A percentile compares a stretch with the other conserved stretches of the same genome.
phyloP scores from a whole-genome alignment of 37 sponge, comb jelly and placozoan genomes.

The Dysidea cf. avara region DNA sequence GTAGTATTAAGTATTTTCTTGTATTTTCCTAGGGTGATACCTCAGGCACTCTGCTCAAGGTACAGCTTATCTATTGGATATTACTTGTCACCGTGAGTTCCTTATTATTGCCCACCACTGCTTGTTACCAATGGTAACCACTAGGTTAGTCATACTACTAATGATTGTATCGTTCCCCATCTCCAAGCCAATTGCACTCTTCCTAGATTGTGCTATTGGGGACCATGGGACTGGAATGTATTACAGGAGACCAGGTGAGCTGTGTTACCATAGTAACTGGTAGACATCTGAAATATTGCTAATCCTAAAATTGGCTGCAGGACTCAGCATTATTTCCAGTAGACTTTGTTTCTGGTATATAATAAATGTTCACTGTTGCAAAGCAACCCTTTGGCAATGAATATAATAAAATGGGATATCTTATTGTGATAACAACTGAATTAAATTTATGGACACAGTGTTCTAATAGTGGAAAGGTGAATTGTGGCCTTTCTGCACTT shows the following conservation, averaged over 20 bases:
- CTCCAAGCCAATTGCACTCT: slow-evolving; percentile 67
- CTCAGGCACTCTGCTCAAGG: slow-evolving; percentile 83
- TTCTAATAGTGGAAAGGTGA: too few relatives aligned
- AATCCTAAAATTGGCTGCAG: too few relatives aligned
- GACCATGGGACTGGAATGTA: slow-evolving; percentile 68
- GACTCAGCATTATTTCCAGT: too few relatives aligned
- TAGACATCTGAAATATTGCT: too few relatives aligned
- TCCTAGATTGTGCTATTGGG: slow-evolving; percentile 72
- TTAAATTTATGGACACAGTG: too few relatives aligned
- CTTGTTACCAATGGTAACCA: neutral
- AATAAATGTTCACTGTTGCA: too few relatives aligned
- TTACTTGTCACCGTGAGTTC: slow-evolving; percentile 77
- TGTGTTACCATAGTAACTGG: too few relatives aligned
- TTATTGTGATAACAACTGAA: too few relatives aligned
- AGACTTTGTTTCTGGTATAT: too few relatives aligned
- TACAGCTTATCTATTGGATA: slow-evolving; percentile 89
- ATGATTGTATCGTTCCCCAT: slow-evolving; percentile 63
- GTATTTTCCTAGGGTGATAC: slow-evolving; percentile 52
- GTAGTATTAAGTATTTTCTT: neutral
- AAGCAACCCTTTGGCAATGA: too few relatives aligned
- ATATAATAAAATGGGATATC: too few relatives aligned
- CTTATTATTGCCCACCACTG: neutral
- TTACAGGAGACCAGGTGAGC: slow-evolving; percentile 86
- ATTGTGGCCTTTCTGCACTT: too few relatives aligned
- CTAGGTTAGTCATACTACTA: slow-evolving; percentile 56